phyloP scores from a whole-genome alignment of 2,888 invertebrate species.

The Ophion obscuratus region DNA sequence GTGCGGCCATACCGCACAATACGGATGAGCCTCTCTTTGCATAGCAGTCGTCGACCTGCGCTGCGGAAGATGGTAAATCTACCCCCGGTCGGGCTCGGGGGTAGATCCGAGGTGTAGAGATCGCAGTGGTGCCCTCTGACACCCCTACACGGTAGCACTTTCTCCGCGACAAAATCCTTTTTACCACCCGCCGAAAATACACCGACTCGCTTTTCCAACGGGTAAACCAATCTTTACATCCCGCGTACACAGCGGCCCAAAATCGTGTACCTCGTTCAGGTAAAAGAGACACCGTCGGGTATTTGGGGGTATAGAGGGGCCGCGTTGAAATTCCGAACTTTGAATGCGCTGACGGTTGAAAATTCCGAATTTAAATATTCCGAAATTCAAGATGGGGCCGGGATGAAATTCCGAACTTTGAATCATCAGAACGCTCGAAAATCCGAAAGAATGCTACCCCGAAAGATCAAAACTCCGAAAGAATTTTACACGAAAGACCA shows the following conservation, averaged over 20 bases:
- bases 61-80: not conserved
- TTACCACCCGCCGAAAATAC: conserved; percentile 57
- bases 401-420: no score
- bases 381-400: no score
- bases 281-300: conserved; percentile 1
- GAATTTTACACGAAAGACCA: no score
- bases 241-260: not conserved
- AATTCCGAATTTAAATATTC: no score
- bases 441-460: no score
- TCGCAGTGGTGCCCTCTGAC: conserved; percentile 56
- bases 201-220: conserved; percentile 31
- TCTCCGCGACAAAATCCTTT: conserved; percentile 11
- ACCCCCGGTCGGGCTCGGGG: conserved; percentile 3
- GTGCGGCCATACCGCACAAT: conserved; percentile 10
- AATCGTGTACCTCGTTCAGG: not conserved
- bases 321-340: no score
- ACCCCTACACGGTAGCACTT: not conserved
- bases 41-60: not conserved
- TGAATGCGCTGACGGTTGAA: no score
- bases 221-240: not conserved
- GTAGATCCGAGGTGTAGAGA: conserved; percentile 11
- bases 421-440: no score
- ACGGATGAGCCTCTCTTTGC: not conserved
- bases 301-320: no score
- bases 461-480: no score